These are phyloP conservation scores for Platichthys flesus DNA, from an alignment of 2,113 vertebrate genomes.

Conservation along the genomic window DNA sequence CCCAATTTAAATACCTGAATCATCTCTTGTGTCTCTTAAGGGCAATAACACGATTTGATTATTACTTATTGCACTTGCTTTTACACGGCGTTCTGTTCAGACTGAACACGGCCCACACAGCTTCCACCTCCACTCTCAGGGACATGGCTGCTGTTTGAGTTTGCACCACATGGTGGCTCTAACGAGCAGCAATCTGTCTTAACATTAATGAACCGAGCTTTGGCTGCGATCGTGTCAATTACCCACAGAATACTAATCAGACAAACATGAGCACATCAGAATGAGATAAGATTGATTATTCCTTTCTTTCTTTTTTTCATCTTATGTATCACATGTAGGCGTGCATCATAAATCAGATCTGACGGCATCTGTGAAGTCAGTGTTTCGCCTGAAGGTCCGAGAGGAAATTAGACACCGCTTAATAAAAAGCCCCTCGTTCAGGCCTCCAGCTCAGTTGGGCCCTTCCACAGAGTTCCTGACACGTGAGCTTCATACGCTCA, in stretches of 20 bases:
- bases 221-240: conserved; percentile 66
- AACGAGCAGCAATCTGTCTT: conserved; percentile 64
- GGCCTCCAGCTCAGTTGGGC: conserved; percentile 22
- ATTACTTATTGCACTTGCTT: conserved; percentile 37
- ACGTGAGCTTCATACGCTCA: conserved; percentile 14
- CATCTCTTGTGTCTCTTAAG: conserved; percentile 18
- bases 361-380: conserved; percentile 36
- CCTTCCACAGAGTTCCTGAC: conserved; percentile 29
- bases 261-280: conserved; percentile 46
- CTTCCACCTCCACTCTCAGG: conserved; percentile 20
- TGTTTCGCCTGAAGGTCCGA: conserved; percentile 42
- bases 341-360: conserved; percentile 58
- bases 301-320: conserved; percentile 23
- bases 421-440: conserved; percentile 29
- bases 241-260: conserved; percentile 68
- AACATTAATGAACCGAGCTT: conserved; percentile 55
- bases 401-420: conserved; percentile 47
- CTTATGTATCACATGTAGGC: conserved; percentile 37
- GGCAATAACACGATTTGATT: conserved; percentile 17
- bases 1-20: conserved; percentile 37
- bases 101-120: conserved; percentile 33
- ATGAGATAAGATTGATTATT: conserved; percentile 62
- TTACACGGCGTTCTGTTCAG: conserved; percentile 48
- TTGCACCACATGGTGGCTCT: conserved; percentile 73
- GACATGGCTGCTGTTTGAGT: conserved; percentile 59